These are phyloP conservation scores for Monoplex corrugatus DNA, from an alignment of 2,888 invertebrate species.

Conservation along the genomic window DNA sequence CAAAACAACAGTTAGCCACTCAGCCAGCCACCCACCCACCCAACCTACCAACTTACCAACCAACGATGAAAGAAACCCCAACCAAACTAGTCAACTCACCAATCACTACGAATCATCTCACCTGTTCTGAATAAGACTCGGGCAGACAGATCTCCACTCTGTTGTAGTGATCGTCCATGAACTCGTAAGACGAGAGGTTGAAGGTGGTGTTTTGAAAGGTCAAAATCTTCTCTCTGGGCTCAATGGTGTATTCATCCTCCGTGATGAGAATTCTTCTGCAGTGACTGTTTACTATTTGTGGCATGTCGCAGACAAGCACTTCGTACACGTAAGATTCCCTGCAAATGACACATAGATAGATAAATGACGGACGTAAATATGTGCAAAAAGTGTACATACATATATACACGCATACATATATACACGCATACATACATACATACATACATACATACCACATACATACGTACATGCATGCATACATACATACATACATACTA, in stretches of 20 bases:
- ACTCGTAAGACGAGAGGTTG: slow-evolving; percentile 66
- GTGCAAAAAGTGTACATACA: too few species aligned
- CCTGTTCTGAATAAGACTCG: slow-evolving; percentile 25
- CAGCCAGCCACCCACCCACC: too few species aligned
- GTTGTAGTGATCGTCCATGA: slow-evolving; percentile 57
- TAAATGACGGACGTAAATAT: too few species aligned
- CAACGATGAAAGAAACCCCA: too few species aligned
- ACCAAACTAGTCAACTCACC: too few species aligned
- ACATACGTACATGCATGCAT: too few species aligned
- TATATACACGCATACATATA: too few species aligned
- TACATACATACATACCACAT: neutral
- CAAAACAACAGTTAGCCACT: too few species aligned
- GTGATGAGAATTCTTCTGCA: slow-evolving; percentile 66
- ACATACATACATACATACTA: too few species aligned
- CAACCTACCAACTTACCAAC: too few species aligned
- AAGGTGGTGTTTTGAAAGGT: slow-evolving; percentile 63
- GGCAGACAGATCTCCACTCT: slow-evolving; percentile 69
- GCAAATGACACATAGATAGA: neutral
- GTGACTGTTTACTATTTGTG: slow-evolving; percentile 63
- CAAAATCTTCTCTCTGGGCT: slow-evolving; percentile 60
- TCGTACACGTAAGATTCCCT: slow-evolving; percentile 53
- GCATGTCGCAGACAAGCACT: slow-evolving; percentile 73
- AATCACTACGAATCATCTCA: too few species aligned
- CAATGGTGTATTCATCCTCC: slow-evolving; percentile 61
- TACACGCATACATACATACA: neutral